A percentile compares a stretch with the other conserved stretches of the same genome.
Evolutionary conservation across 2,113 vertebrate genomes (phyloP).

Genomic region (Saccopteryx leptura): DNA sequence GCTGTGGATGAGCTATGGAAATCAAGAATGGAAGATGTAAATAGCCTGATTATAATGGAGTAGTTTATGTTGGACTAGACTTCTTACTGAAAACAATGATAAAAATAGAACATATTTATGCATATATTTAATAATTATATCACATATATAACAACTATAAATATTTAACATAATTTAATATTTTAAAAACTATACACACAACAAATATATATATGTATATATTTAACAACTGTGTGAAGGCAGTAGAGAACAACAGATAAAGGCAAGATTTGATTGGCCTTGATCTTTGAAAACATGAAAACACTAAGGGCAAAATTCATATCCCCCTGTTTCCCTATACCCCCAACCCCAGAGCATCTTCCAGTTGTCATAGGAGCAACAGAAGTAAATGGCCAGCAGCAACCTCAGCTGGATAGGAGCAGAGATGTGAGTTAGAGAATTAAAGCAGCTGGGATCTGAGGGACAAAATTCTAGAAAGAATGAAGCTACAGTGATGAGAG

Average conservation of each 20-base stretch:
- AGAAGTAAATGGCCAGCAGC: neutral
- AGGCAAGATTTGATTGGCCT: neutral
- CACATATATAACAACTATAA: neutral
- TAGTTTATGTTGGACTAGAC: neutral
- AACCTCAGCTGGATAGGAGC: neutral
- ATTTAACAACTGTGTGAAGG: neutral
- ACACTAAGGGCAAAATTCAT: neutral
- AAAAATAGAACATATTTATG: neutral
- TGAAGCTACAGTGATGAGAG: neutral
- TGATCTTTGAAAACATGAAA: neutral
- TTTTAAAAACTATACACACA: neutral
- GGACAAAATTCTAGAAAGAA: neutral
- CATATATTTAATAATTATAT: neutral
- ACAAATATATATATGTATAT: neutral
- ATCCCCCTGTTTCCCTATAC: neutral
- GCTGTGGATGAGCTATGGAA: neutral
- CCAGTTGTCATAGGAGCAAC: neutral
- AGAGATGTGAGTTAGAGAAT: neutral
- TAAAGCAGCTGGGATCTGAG: conserved; percentile 28
- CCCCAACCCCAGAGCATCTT: neutral
- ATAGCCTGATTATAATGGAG: neutral
- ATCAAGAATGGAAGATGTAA: neutral
- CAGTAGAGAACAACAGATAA: neutral
- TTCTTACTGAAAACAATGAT: conserved; percentile 21
- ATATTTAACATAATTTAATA: conserved; percentile 31